Evolutionary conservation across 2,797 vertebrate genomes (phyloP).

Genomic region (Neoniphon sammara): DNA sequence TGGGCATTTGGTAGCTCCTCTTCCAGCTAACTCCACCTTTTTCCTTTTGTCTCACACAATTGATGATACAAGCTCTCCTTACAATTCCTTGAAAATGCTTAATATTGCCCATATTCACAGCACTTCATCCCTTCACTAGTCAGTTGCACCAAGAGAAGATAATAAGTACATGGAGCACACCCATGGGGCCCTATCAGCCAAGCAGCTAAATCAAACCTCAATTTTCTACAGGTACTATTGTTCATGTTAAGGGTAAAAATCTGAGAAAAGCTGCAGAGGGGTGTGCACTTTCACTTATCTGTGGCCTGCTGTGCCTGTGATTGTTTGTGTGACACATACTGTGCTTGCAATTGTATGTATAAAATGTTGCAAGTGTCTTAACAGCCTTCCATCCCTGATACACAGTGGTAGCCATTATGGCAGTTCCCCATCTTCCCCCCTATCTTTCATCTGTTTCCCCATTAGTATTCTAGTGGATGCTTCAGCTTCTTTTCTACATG

Average conservation of each 20-base stretch:
- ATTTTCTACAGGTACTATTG: constrained; percentile 23
- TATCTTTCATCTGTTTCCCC: background rate
- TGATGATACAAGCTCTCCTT: background rate
- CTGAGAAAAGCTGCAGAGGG: constrained; percentile 17
- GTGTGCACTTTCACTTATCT: constrained; percentile 15
- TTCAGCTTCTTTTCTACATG: no score
- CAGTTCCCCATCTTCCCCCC: background rate
- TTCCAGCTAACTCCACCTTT: background rate
- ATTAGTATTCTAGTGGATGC: no score
- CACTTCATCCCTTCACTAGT: background rate
- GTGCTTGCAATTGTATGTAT: constrained; percentile 18
- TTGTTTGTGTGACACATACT: constrained; percentile 25
- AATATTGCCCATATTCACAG: background rate
- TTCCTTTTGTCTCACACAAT: background rate
- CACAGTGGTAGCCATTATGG: background rate
- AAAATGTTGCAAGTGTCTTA: background rate
- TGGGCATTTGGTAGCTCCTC: no score
- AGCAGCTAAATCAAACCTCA: constrained; percentile 5
- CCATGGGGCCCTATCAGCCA: constrained; percentile 3
- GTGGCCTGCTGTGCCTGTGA: constrained; percentile 38
- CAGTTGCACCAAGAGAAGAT: background rate
- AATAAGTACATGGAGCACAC: background rate
- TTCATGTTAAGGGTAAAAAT: constrained; percentile 18
- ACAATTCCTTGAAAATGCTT: background rate
- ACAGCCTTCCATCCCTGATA: background rate